phyloP scores from a whole-genome alignment of 2,888 invertebrate genomes.

The Bombylius major region DNA sequence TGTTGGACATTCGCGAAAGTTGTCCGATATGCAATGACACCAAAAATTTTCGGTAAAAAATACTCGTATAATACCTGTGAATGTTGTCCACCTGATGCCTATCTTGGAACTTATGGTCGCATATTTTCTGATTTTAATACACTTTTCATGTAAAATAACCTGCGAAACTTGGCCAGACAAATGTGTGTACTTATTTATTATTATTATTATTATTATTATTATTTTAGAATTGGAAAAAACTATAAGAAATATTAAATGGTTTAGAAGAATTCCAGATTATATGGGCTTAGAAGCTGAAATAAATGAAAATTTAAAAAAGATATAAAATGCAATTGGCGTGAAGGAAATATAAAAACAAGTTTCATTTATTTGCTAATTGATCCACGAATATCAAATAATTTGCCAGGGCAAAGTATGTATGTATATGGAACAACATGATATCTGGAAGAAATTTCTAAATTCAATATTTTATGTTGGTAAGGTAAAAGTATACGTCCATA shows the following conservation, averaged over 20 bases:
- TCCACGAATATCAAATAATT: conserved; percentile 65
- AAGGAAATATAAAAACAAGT: conserved; percentile 65
- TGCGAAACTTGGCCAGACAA: too few relatives aligned
- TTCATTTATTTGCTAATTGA: conserved; percentile 87
- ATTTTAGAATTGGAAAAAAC: conserved; percentile 55
- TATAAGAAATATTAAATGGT: conserved; percentile 43
- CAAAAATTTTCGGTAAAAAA: too few relatives aligned
- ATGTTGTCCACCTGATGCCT: too few relatives aligned
- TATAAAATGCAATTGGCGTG: conserved; percentile 45
- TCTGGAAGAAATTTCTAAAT: conserved; percentile 67
- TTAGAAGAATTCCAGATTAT: conserved; percentile 41
- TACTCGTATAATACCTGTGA: too few relatives aligned
- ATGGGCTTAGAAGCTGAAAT: conserved; percentile 46
- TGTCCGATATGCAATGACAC: too few relatives aligned
- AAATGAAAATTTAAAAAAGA: conserved; percentile 41
- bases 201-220: too few relatives aligned
- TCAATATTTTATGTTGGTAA: conserved; percentile 92
- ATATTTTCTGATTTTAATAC: too few relatives aligned
- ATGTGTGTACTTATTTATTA: too few relatives aligned
- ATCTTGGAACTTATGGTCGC: too few relatives aligned
- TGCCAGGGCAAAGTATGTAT: conserved; percentile 45
- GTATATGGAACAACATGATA: conserved; percentile 35
- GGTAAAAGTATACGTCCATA: conserved; percentile 82
- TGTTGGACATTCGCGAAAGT: too few relatives aligned
- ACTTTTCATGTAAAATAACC: too few relatives aligned